These are phyloP conservation scores for Hydra vulgaris DNA, from an alignment of 30 jellyfish, hydroid and myxozoan species.

Conservation along the genomic window DNA sequence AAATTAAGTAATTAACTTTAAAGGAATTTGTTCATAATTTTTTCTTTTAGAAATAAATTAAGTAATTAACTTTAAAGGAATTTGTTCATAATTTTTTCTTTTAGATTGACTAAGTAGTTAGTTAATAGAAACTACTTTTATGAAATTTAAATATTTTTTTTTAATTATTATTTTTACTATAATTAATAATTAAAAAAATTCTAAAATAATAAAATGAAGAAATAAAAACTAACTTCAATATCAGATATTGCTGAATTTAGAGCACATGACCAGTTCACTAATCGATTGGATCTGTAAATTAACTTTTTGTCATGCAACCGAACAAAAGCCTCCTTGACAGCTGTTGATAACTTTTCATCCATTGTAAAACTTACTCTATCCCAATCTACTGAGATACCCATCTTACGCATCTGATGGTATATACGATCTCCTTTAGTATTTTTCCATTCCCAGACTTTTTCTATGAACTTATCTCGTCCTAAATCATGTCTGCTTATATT, in stretches of 20 bases:
- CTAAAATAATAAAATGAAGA: no score
- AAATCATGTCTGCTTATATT: constrained; percentile 81
- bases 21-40: no score
- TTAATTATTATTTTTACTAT: no score
- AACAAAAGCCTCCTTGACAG: constrained; percentile 92
- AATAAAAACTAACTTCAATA: constrained; percentile 62
- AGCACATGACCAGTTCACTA: constrained; percentile 99
- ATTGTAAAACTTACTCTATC: constrained; percentile 97
- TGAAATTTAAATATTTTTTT: no score
- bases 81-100: no score
- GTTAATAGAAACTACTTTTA: no score
- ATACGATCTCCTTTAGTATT: constrained; percentile 84
- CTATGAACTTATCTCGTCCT: constrained; percentile 95
- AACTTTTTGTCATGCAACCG: constrained; percentile 71
- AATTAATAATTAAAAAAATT: no score
- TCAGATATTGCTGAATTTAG: constrained; percentile 95
- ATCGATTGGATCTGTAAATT: constrained; percentile 93
- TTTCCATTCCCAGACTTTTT: constrained; percentile 98
- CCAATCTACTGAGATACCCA: constrained; percentile 99
- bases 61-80: no score
- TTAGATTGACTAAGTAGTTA: no score
- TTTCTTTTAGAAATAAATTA: no score
- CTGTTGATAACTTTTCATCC: constrained; percentile 91
- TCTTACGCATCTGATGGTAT: constrained; percentile 80
- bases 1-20: no score